Evolutionary conservation across 2,888 invertebrate species (phyloP), one percentile per base, ranked within the genome.

Genomic region (Zootermopsis nevadensis): DNA sequence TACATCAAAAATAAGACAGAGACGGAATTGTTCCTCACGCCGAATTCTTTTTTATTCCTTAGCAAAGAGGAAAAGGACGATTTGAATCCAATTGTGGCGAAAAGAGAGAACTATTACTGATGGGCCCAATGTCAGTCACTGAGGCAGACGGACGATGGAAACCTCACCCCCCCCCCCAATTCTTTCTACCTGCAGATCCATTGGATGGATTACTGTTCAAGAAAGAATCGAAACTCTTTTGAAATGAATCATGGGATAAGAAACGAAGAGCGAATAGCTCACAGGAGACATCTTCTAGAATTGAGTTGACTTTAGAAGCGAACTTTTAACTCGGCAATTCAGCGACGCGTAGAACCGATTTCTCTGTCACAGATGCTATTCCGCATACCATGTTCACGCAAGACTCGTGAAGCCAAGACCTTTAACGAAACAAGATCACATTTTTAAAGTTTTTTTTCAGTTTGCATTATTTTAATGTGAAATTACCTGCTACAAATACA

Each of bases 231-330:
- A 79, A 76, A 76, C 27, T 76, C 76, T 76, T 76, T 76, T 24
- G 76, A 76, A 79, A 79, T 79, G 79, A 79, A 79, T 79, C 79
- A 79, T 79, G 60, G 66, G 66, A 79, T 79, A 60, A 60, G 79
- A 42, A 27, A 48, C 27, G 27, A 30, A 76, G 76, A 42, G 27
- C 30, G 76, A 79, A 79, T 66, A 66, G 79, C 60, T 79, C 79
- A 38, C 79, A 2, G 38, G 79, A 66, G 60, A 35, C 33, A 66
- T 38, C 74, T 74, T 74, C 38, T 74, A n/a, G 42, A 74, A 74
- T 74, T 74, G 74, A 74, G 74, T 74, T 74, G 74, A 74, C 74
- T 69, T 69, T 69, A 33, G 33, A 69, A 31, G 69, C 8, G 69
- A 69, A 69, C 38, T 74, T 74, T 74, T n/a, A n/a, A 42, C 33